Evolutionary conservation across 2,888 invertebrate species (phyloP), one percentile per base, ranked within the genome.

Genomic region (Mamestra brassicae): DNA sequence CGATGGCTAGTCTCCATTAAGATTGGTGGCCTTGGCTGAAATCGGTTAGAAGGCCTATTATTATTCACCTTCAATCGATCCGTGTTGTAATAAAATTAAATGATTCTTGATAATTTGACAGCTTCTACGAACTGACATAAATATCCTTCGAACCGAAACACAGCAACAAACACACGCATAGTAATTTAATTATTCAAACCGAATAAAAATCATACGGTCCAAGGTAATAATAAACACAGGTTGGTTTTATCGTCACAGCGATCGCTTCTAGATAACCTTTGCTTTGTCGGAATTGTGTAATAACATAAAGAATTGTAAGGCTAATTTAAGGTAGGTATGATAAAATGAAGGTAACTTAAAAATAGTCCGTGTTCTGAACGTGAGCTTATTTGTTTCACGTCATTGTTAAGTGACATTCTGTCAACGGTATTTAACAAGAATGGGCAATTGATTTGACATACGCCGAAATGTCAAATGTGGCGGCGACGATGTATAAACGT

Each of bases 161-260:
- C 10, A 47, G 17, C 0, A 47, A 3, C 10, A 47, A 57, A 36
- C 8, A 67, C 36, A 69, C n/a, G 47, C 62, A 36, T 6, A 63
- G 34, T 6, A 42, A 62, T 62, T 45, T 13, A 11, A 36, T 17
- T 13, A 34, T 34, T 17, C 4, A 67, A 45, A 47, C 6, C 1
- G 26, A 38, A 10, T 17, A 3, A 38, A 38, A 15, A 11, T 38
- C 47, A 0, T 4, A n/a, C n/a, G 42, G 34, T 45, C 34, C 42
- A 60, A 67, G 36, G 68, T 26, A 47, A 13, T n/a, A 62, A 58
- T 36, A 60, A 45, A 47, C 36, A 47, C 63, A 64, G 11, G 38
- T 64, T 36, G 8, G 7, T 50, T 38, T 63, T 64, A 26, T 26
- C 36, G 4, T 26, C 1, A 26, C n/a, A n/a, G 47, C 47, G 4